These are phyloP conservation scores for Athalia rosae DNA, from an alignment of 2,888 invertebrate species.

Conservation along the genomic window DNA sequence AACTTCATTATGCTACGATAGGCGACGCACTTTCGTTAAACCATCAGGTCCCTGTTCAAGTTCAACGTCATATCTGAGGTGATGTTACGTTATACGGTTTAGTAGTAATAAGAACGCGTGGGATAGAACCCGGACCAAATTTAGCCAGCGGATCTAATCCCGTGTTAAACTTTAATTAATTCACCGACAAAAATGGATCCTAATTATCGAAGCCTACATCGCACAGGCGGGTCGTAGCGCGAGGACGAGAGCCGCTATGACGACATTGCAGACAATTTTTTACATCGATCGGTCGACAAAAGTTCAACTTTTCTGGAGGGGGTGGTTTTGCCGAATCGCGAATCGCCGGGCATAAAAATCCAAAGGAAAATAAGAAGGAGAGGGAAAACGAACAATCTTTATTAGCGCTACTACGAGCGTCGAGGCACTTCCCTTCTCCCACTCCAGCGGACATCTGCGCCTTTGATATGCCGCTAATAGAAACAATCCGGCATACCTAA, in stretches of 20 bases:
- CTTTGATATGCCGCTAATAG: slow-evolving; percentile 67
- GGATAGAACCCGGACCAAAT: background rate
- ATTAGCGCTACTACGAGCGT: slow-evolving; percentile 52
- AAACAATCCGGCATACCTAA: slow-evolving; percentile 58
- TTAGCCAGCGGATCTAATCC: slow-evolving; percentile 2
- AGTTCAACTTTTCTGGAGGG: background rate
- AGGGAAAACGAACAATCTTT: slow-evolving; percentile 61
- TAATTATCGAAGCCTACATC: background rate
- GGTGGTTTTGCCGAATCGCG: background rate
- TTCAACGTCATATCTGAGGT: no score
- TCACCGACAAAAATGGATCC: background rate
- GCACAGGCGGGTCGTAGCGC: background rate
- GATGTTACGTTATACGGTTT: no score
- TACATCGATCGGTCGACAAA: no score
- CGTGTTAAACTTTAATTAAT: background rate
- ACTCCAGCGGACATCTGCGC: slow-evolving; percentile 49
- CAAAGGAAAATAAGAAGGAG: no score
- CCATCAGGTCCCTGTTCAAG: no score
- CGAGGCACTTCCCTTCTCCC: slow-evolving; percentile 16
- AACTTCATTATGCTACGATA: no score
- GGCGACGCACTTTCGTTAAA: no score
- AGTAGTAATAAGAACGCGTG: background rate
- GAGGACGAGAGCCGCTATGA: no score
- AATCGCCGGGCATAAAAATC: no score
- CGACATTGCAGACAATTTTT: no score